Evolutionary conservation across 2,797 vertebrate species (phyloP), one percentile per base, ranked within the genome.

Genomic region (Coracias cyanogaster): DNA sequence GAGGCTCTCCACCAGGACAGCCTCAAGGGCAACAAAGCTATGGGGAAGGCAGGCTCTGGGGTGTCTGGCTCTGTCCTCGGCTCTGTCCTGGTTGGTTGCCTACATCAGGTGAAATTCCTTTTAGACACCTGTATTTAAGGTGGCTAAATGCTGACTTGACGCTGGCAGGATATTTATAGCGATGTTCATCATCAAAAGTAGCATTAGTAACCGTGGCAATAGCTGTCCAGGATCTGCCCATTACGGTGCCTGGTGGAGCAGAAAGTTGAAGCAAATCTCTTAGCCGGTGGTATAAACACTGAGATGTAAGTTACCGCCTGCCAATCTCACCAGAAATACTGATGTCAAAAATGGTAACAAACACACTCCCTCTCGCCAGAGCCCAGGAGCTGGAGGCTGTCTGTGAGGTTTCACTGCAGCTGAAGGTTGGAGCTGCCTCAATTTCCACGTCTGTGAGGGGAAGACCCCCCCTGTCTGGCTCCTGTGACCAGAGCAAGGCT

Each of bases 401-500:
- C 52, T 43, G 12, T 5, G 70, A 55, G 14, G 19, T 10, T 84
- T 51, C 24, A 5, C 43, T n/a, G 31, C 58, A 78, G 26, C 6
- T 70, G 51, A n/a, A 39, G 52, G 11, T 2, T 45, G 39, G 33
- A 84, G 25, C 35, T 84, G 35, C 62, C 51, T 65, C 61, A 17
- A 1, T 74, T 78, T 62, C 43, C 39, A 7, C 8, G 3, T 13
- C 45, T 57, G 6, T 20, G 64, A 37, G 37, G 35, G 31, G 16
- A 48, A 15, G 22, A 12, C 18, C 3, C 1, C 20, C 12, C 7
- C 6, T 8, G 8, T 10, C 10, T 1, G 0, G 10, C 24, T 74
- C 52, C 24, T 43, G 55, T 24, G 14, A n/a, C 3, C 0, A 1
- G 43, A 41, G 4, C 10, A 15, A 60, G 12, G 12, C 8, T 33